These are phyloP conservation scores for Atractosteus spatula DNA, from an alignment of 2,113 vertebrate species.

Conservation along the genomic window DNA sequence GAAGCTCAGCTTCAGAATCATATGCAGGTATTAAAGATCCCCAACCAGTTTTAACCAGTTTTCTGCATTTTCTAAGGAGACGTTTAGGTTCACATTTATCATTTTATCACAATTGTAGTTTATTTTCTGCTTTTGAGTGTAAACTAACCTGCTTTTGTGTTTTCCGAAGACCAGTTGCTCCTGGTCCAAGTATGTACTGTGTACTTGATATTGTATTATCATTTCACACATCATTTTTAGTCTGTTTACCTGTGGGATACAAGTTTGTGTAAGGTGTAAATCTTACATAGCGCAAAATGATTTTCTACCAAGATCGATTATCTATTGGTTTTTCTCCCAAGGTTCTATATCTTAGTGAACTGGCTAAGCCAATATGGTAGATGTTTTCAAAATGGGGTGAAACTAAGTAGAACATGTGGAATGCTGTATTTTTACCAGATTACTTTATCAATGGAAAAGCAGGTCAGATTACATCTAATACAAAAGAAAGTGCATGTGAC, in stretches of 20 bases:
- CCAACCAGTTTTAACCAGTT: constrained; percentile 11
- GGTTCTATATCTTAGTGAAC: no score
- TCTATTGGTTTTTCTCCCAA: no score
- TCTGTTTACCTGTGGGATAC: no score
- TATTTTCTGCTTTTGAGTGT: constrained; percentile 8
- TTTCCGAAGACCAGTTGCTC: constrained; percentile 4
- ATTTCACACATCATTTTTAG: no score
- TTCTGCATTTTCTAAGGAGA: neutral
- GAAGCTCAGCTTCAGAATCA: constrained; percentile 85
- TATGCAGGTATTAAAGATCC: constrained; percentile 76
- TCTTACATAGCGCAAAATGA: no score
- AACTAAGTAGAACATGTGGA: no score
- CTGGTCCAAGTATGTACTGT: neutral
- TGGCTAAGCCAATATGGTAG: no score
- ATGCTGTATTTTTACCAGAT: no score
- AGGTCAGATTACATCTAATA: constrained; percentile 34
- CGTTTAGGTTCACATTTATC: constrained; percentile 14
- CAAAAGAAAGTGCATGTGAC: neutral
- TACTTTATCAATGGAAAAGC: constrained; percentile 25
- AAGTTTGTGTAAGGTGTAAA: no score
- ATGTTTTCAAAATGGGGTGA: no score
- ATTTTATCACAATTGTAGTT: neutral
- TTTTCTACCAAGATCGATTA: no score
- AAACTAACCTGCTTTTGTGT: constrained; percentile 35
- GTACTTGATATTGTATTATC: no score